These are phyloP conservation scores for Alligator sinensis DNA, from an alignment of 2,113 vertebrate genomes.

Conservation along the genomic window DNA sequence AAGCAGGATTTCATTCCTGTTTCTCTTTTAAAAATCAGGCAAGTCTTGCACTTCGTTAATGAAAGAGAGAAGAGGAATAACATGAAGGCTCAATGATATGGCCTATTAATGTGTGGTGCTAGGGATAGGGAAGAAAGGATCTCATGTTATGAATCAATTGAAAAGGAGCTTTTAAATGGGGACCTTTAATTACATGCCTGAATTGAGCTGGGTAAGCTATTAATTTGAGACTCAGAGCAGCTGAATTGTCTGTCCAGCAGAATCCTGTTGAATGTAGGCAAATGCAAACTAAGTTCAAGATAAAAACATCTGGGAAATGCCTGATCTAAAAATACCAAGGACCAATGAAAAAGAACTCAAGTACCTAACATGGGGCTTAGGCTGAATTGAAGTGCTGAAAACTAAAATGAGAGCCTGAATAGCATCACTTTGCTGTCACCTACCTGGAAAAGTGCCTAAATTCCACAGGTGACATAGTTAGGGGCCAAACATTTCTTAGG, in stretches of 20 bases:
- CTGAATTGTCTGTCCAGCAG: neutral
- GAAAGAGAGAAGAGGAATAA: neutral
- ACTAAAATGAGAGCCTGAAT: neutral
- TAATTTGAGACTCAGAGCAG: neutral
- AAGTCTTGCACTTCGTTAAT: neutral
- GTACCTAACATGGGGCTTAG: neutral
- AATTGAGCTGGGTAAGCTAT: neutral
- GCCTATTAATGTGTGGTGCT: slow-evolving; percentile 21
- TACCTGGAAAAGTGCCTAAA: too few relatives aligned
- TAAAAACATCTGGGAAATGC: neutral
- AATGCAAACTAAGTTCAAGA: neutral
- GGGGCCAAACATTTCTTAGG: too few relatives aligned
- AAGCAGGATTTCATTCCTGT: neutral
- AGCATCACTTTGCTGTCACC: too few relatives aligned
- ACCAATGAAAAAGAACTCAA: neutral
- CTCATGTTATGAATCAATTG: slow-evolving; percentile 52
- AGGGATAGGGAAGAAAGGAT: slow-evolving; percentile 9
- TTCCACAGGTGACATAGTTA: too few relatives aligned
- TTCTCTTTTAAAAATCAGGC: neutral
- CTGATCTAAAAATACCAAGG: neutral
- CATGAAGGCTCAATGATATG: slow-evolving; percentile 1
- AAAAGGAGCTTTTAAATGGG: slow-evolving; percentile 42
- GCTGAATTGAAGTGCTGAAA: neutral
- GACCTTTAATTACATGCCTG: slow-evolving; percentile 54
- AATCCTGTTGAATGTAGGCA: neutral